These are phyloP conservation scores for Pseudochaenichthys georgianus DNA, from an alignment of 2,797 vertebrate genomes.

Conservation along the genomic window DNA sequence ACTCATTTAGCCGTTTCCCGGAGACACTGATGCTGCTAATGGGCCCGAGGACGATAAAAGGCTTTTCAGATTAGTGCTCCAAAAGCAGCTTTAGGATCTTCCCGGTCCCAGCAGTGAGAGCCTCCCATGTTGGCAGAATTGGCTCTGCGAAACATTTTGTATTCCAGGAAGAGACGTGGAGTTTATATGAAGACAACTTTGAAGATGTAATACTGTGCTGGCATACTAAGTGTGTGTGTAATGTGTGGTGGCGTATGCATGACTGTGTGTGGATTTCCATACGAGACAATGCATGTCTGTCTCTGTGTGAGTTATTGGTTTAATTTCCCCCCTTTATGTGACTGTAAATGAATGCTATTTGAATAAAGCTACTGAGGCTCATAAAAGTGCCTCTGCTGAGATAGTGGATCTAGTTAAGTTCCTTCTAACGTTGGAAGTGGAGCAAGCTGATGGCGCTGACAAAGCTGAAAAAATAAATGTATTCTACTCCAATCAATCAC, in stretches of 20 bases:
- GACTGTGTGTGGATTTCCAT: constrained; percentile 29
- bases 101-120: constrained; percentile 20
- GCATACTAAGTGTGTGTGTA: not conserved
- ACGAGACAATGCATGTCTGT: constrained; percentile 20
- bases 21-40: constrained; percentile 48
- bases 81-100: constrained; percentile 46
- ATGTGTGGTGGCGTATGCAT: constrained; percentile 2
- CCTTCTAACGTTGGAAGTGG: constrained; percentile 37
- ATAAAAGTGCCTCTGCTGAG: constrained; percentile 69
- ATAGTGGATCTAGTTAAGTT: constrained; percentile 62
- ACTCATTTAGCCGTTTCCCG: constrained; percentile 9
- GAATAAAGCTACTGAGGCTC: constrained; percentile 65
- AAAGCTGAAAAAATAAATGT: not conserved
- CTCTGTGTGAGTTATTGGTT: constrained; percentile 73
- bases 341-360: constrained; percentile 73
- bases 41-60: constrained; percentile 30
- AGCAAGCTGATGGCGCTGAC: constrained; percentile 15
- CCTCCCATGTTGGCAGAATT: not conserved
- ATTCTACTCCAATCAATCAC: constrained; percentile 5
- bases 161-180: constrained; percentile 8
- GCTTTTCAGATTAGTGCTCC: constrained; percentile 60
- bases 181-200: constrained; percentile 10
- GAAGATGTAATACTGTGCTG: not conserved
- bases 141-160: not conserved
- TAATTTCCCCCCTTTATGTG: constrained; percentile 76